phyloP scores from a whole-genome alignment of 2,113 vertebrate genomes.

The Tauraco erythrolophus region DNA sequence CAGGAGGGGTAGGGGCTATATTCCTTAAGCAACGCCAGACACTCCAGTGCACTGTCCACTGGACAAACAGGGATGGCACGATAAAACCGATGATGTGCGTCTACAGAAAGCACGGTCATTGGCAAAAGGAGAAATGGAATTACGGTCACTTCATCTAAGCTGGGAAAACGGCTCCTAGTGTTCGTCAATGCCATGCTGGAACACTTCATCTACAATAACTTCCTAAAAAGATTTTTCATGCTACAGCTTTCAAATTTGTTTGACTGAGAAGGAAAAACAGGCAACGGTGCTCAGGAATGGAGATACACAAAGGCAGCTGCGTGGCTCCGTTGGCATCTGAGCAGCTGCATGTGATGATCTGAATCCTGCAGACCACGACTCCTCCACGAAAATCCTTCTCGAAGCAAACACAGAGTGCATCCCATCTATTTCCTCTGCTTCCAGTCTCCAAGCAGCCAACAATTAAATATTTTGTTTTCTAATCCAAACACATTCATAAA shows the following conservation, averaged over 20 bases:
- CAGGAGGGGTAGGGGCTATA: background rate
- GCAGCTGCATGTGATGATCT: background rate
- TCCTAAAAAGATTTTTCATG: background rate
- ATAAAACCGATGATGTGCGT: background rate
- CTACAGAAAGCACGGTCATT: background rate
- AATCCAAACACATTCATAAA: background rate
- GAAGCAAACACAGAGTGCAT: background rate
- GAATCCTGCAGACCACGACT: background rate
- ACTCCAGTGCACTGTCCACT: background rate
- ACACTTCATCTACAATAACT: background rate
- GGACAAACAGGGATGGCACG: background rate
- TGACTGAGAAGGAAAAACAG: background rate
- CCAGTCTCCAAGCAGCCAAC: background rate
- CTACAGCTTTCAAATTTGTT: background rate
- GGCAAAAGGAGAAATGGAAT: background rate
- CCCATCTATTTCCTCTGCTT: background rate
- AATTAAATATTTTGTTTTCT: background rate
- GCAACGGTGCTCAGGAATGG: background rate
- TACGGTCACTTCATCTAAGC: background rate
- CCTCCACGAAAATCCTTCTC: background rate
- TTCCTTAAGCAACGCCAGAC: background rate
- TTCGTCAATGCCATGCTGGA: background rate
- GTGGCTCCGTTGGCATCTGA: rapidly evolving
- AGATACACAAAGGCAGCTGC: background rate
- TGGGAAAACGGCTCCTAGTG: background rate